Evolutionary conservation across 2,888 invertebrate genomes (phyloP), one percentile per base, ranked within the genome.

Genomic region (Magallana nippona): DNA sequence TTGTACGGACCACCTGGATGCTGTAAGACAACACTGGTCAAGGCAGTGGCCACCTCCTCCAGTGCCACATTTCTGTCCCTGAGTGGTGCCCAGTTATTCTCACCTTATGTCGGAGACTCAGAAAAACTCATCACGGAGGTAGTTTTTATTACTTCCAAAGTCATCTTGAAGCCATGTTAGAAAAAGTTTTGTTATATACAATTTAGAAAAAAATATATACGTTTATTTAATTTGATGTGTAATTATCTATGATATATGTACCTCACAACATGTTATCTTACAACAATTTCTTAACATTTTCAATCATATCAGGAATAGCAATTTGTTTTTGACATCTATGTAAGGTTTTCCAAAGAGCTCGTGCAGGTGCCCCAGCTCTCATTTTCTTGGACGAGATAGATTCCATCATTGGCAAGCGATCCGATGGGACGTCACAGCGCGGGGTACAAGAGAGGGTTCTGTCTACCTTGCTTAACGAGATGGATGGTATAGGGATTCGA

Each of bases 1-100:
- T 93, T 96, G 11, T 96, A 96, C 92, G 96, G 96, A 0, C 96
- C 96, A 8, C 96, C 96, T 0, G 96, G 96, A 1, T 96, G 96
- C 93, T 96, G 96, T n/a, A 96, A 96, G 93, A 96, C 96, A 0
- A 95, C 95, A 8, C 93, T 96, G 80, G 96, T 95, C 2, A 95
- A 95, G 89, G 96, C 96, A 19, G 92, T 96, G 57, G 96, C 96
- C 15, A 94, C 94, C 56, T 94, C 95, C 8, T 91, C 90, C 82
- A 89, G 90, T 78, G 91, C 92, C n/a, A 95, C 95, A 56, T 95
- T 96, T 85, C 94, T 96, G 78, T 94, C 95, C 11, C 95, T 95
- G 27, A 95, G 95, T 81, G 95, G 96, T 57, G 96, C 96, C 0
- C 96, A 96, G 91, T 94, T 96, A 8, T 96, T 95, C 90, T 96